phyloP scores from a whole-genome alignment of 2,888 invertebrate genomes.

The Drepanosiphum platanoidis region DNA sequence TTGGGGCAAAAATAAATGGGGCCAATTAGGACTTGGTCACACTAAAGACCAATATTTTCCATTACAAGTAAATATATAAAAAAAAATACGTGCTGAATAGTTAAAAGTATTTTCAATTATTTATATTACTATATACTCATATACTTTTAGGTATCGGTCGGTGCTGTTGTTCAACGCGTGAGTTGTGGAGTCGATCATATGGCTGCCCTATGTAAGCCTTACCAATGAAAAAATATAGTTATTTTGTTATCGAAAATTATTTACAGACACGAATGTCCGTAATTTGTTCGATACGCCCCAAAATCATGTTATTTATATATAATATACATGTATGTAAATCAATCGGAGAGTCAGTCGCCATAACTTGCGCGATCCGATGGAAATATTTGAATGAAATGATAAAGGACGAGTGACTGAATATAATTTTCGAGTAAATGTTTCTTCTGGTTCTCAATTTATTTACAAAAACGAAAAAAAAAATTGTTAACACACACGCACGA shows the following conservation, averaged over 20 bases:
- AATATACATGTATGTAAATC: too few relatives aligned
- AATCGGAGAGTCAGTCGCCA: too few relatives aligned
- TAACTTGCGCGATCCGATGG: too few relatives aligned
- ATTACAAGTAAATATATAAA: constrained; percentile 72
- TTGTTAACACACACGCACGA: too few relatives aligned
- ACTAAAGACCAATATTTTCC: constrained; percentile 88
- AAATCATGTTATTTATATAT: too few relatives aligned
- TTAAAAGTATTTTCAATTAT: constrained; percentile 6
- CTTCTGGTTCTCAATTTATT: too few relatives aligned
- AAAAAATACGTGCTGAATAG: not conserved
- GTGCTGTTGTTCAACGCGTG: constrained; percentile 79
- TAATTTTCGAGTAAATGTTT: too few relatives aligned
- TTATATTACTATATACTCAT: not conserved
- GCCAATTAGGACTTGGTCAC: constrained; percentile 85
- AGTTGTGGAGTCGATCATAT: constrained; percentile 89
- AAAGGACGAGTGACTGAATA: too few relatives aligned
- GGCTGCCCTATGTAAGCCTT: constrained; percentile 78
- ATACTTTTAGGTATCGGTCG: constrained; percentile 75
- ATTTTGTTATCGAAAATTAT: constrained; percentile 1
- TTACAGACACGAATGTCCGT: not conserved
- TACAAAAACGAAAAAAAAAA: too few relatives aligned
- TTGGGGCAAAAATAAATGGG: constrained; percentile 90
- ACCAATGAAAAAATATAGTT: constrained; percentile 46
- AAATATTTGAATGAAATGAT: too few relatives aligned
- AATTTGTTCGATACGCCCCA: too few relatives aligned